These are phyloP conservation scores for Gasterosteus nipponicus DNA, from an alignment of 2,113 vertebrate genomes.

Conservation along the genomic window DNA sequence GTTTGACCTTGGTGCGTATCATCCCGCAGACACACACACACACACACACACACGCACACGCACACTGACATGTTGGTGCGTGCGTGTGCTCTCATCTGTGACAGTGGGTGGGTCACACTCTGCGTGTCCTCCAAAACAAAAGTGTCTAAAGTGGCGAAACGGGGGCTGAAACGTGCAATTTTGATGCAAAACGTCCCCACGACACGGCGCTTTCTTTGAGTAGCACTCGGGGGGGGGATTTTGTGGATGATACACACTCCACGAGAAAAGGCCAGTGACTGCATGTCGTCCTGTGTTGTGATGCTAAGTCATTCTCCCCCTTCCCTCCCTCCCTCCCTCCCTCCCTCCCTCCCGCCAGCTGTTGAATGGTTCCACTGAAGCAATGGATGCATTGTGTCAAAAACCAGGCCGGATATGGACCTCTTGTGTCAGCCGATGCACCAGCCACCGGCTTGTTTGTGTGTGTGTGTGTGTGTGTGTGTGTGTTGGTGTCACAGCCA, in stretches of 20 bases:
- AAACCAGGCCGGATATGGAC: slow-evolving; percentile 51
- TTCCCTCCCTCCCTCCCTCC: background rate
- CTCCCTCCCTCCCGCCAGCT: background rate
- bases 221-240: slow-evolving; percentile 32
- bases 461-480: slow-evolving; percentile 28
- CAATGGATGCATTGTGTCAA: slow-evolving; percentile 61
- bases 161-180: slow-evolving; percentile 30
- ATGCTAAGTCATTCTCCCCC: slow-evolving; percentile 42
- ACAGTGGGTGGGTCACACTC: background rate
- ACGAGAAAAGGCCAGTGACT: slow-evolving; percentile 19
- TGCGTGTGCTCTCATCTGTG: slow-evolving; percentile 20
- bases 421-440: slow-evolving; percentile 46
- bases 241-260: slow-evolving; percentile 26
- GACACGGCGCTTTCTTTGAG: slow-evolving; percentile 24
- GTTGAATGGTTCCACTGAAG: slow-evolving; percentile 54
- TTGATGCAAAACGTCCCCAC: slow-evolving; percentile 48
- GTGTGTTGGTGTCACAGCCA: slow-evolving; percentile 8
- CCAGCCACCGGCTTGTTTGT: slow-evolving; percentile 29
- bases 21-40: background rate
- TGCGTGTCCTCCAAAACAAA: slow-evolving; percentile 26
- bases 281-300: slow-evolving; percentile 15
- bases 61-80: background rate
- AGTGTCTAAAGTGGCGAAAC: slow-evolving; percentile 33
- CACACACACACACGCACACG: background rate
- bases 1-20: background rate